Conservation (phyloP, 2,113 vertebrate species). For the Leiothrix lutea region DNA sequence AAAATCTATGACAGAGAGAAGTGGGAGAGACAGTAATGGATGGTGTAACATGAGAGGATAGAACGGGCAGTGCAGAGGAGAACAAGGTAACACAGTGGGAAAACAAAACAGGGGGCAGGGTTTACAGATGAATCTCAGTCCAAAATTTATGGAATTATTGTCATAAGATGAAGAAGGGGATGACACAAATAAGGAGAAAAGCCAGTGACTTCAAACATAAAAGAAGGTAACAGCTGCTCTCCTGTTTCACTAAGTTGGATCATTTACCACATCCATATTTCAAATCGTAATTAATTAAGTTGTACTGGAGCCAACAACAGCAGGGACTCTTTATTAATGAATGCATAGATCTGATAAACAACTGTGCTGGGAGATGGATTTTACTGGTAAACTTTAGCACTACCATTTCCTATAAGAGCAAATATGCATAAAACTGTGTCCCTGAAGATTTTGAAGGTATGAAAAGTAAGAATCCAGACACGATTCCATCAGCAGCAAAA, state of each 20-base stretch:
- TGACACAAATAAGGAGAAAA: constrained; percentile 14
- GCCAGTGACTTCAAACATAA: constrained; percentile 11
- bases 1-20: neutral
- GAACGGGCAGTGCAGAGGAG: neutral
- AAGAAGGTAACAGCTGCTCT: constrained; percentile 51
- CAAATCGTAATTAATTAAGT: constrained; percentile 55
- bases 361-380: constrained; percentile 11
- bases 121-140: neutral
- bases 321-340: constrained; percentile 53
- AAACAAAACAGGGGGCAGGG: neutral
- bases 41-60: neutral
- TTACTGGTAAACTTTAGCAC: neutral
- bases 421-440: neutral
- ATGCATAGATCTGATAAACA: constrained; percentile 42
- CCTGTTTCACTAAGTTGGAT: constrained; percentile 51
- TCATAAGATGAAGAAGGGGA: neutral
- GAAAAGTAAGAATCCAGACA: neutral
- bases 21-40: neutral
- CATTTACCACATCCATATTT: constrained; percentile 56
- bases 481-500: neutral
- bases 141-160: constrained; percentile 33
- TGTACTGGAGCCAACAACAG: constrained; percentile 49
- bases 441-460: neutral
- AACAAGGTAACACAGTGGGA: neutral
- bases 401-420: neutral